These are phyloP conservation scores for Drosophila incognita DNA, from an alignment of 2,888 invertebrate genomes.

Conservation along the genomic window DNA sequence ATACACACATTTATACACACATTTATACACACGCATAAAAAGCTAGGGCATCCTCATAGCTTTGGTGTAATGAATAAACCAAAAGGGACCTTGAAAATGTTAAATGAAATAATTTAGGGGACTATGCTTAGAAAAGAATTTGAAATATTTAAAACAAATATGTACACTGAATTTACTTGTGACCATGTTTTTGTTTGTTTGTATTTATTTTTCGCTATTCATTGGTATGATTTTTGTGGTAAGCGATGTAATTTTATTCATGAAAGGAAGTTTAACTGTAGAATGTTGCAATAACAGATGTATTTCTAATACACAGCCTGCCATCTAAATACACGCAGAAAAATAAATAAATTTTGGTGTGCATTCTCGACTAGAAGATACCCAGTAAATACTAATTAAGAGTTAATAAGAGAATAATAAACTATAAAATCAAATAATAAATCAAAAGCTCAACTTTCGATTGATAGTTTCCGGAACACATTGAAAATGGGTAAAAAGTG, in stretches of 20 bases:
- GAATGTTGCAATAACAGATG: constrained; percentile 6
- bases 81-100: constrained; percentile 52
- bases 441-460: neutral
- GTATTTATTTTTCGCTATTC: constrained; percentile 21
- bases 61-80: constrained; percentile 51
- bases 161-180: constrained; percentile 30
- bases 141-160: constrained; percentile 50
- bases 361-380: neutral
- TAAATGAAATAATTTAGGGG: constrained; percentile 44
- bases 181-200: constrained; percentile 32
- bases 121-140: constrained; percentile 45
- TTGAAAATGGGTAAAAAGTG: neutral
- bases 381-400: neutral
- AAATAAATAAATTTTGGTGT: neutral
- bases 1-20: neutral
- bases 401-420: neutral
- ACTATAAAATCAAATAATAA: too few species aligned
- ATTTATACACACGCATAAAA: constrained; percentile 2
- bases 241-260: constrained; percentile 26
- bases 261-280: constrained; percentile 8
- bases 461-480: neutral
- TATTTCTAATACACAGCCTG: constrained; percentile 1
- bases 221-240: constrained; percentile 38
- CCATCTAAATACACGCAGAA: neutral
- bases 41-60: constrained; percentile 36